Conservation (phyloP, 2,797 vertebrate genomes). For the Ctenosaura bakeri region DNA sequence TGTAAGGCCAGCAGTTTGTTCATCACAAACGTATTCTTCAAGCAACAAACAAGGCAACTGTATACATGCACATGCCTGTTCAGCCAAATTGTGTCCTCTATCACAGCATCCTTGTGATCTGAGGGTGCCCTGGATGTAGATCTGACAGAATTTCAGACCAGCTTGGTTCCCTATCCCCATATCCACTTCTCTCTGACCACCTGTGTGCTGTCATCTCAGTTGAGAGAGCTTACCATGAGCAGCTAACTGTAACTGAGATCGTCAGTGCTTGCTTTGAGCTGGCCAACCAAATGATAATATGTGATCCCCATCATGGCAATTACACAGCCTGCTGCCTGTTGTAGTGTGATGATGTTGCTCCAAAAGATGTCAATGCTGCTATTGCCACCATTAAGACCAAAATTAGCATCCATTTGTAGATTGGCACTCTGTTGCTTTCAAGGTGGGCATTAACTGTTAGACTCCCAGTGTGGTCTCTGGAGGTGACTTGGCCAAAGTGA, state of each 20-base stretch:
- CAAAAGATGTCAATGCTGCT: conserved; percentile 88
- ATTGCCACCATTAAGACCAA: conserved; percentile 89
- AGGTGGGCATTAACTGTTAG: conserved; percentile 90
- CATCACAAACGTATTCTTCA: too few species aligned
- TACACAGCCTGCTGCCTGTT: conserved; percentile 83
- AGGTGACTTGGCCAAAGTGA: conserved; percentile 73
- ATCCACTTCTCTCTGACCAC: conserved; percentile 81
- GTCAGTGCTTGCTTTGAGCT: conserved; percentile 80
- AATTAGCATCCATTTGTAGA: conserved; percentile 88
- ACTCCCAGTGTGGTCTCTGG: conserved; percentile 88
- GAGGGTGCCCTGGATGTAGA: conserved; percentile 88
- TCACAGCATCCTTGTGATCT: conserved; percentile 84
- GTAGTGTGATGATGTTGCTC: conserved; percentile 81
- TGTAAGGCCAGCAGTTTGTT: too few species aligned
- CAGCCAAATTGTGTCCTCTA: conserved; percentile 84
- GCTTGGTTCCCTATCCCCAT: conserved; percentile 86
- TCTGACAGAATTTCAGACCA: conserved; percentile 87
- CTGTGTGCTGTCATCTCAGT: conserved; percentile 81
- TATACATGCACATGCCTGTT: too few species aligned
- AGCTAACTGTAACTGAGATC: conserved; percentile 82
- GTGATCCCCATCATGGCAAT: conserved; percentile 79
- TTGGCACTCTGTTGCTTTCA: conserved; percentile 90
- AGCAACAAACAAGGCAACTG: too few species aligned
- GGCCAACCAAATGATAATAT: conserved; percentile 81
- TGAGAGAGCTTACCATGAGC: conserved; percentile 83